Conservation (phyloP, 2,888 invertebrate genomes). For the Phaonia tiefii region DNA sequence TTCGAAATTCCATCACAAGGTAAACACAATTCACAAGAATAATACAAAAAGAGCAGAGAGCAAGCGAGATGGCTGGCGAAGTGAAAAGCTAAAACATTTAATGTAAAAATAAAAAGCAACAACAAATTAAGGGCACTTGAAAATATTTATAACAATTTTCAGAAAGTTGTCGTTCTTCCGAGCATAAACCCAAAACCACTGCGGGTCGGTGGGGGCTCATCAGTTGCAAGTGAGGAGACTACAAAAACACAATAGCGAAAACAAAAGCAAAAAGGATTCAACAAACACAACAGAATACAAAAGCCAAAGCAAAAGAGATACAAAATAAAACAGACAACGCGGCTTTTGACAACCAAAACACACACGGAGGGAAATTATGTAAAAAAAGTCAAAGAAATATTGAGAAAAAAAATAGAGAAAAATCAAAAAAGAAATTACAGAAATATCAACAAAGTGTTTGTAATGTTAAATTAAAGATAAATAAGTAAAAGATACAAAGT, state of each 20-base stretch:
- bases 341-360: constrained; percentile 46
- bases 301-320: constrained; percentile 30
- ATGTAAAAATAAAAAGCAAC: not conserved
- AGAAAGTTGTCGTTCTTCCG: not conserved
- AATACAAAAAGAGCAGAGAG: not conserved
- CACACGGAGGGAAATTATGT: constrained; percentile 51
- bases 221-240: too few species aligned
- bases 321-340: constrained; percentile 59
- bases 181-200: constrained; percentile 27
- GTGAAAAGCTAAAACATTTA: not conserved
- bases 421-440: not conserved
- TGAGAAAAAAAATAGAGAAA: not conserved
- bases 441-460: constrained; percentile 5
- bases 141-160: not conserved
- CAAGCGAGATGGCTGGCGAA: not conserved
- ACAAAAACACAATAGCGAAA: not conserved
- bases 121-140: not conserved
- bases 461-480: constrained; percentile 8
- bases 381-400: constrained; percentile 43
- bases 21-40: too few species aligned
- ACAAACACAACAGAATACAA: constrained; percentile 41
- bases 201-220: constrained; percentile 66
- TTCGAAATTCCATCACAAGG: not conserved
- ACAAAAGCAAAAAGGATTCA: constrained; percentile 47
- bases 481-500: not conserved